Evolutionary conservation across 2,113 vertebrate species (phyloP), one percentile per base, ranked within the genome.

Genomic region (Acanthisitta chloris): DNA sequence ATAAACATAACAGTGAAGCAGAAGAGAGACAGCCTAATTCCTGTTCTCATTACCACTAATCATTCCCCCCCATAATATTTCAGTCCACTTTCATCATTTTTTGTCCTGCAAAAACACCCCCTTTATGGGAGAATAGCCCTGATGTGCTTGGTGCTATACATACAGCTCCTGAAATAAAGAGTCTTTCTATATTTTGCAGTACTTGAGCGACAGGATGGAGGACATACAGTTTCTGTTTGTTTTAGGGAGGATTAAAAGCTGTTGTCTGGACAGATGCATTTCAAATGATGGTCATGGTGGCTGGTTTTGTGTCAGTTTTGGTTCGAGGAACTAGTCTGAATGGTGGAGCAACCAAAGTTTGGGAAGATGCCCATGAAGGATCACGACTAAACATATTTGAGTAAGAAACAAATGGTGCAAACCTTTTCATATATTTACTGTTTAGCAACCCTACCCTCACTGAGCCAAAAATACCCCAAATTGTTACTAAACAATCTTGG

Each of bases 191-290:
- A 4, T 69, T 77, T 54, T 61, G 28, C 15, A 59, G 26, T 69
- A 23, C 29, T 59, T 51, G 12, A 69, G n/a, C 12, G 55, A 52
- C 5, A 65, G 21, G 29, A 57, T 24, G 42, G 51, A 25, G 10
- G 36, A 4, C 31, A 33, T 12, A 28, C 2, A 20, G 36, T 58
- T 96, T 97, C 40, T 97, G 36, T 96, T 59, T 67, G 23, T 97
- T 96, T 61, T 84, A 98, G 98, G 98, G 98, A 91, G 98, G 99
- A 86, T 87, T 99, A 93, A 98, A 99, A 95, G 98, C 99, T 48
- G 98, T 98, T 67, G 98, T 99, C 88, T 99, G 98, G 99, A 98
- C 98, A 88, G 99, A 99, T 94, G 98, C 98, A 33, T 99, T 98
- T 98, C 98, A 99, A 98, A 98, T 99, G 98, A 45, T 98, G 62